Base-by-base conservation (phyloP, 2,888 invertebrate genomes). In the Limnephilus marmoratus region DNA sequence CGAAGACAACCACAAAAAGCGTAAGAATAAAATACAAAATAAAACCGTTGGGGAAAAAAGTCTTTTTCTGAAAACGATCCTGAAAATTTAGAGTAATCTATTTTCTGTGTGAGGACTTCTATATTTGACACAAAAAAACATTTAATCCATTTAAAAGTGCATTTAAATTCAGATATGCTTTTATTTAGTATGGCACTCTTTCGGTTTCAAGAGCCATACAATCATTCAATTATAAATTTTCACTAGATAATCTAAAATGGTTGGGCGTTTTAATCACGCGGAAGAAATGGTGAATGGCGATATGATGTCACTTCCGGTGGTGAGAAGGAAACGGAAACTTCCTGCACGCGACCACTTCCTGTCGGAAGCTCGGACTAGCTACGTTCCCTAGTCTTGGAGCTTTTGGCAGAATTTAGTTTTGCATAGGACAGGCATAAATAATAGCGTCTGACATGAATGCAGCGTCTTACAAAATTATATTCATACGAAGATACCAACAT, bases 311-410 rank as follows among this genome's bases (percentile, higher is more conserved):
- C 91, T 90, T 93, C 93, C 93, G 92, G 90, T 87, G 92, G 91
- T 86, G 91, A 91, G 93, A 86, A 93, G 92, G 92, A 92, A 92
- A 53, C 89, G 85, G 90, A 89, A 92, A 87, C 89, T 93, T 92
- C 93, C 93, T 90, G 93, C 93, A 93, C 92, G 92, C 91, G 93
- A 93, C 92, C 92, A 90, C 92, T 91, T 93, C 92, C 93, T 86
- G 29, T 90, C 81, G 85, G 90, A 90, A 87, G 81, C 81, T 91
- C 87, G 85, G 91, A 91, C 91, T 80, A 91, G 53, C 85, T 68
- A 80, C 37, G n/a, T 85, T 85, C 85, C 41, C n/a, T 68, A 68
- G 68, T 68, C 9, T 85, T n/a, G n/a, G 24, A 41, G n/a, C 37
- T 41, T 85, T 41, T 85, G 85, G 85, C n/a, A 34, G 37, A 41